Evolutionary conservation across 2,797 vertebrate species (phyloP).

Genomic region (Pristis pectinata): DNA sequence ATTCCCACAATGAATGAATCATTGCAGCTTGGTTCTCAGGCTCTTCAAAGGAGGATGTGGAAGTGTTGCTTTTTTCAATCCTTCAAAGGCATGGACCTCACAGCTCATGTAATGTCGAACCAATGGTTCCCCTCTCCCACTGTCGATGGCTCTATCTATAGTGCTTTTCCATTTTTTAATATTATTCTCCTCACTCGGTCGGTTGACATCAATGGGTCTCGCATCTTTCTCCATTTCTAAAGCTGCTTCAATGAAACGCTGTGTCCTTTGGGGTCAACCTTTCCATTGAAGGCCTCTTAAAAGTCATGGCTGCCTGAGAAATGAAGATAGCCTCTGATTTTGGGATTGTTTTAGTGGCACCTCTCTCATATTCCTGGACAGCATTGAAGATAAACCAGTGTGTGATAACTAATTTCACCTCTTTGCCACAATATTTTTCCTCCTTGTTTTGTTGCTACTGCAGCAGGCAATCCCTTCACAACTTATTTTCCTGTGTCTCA

Average conservation of each 20-base stretch:
- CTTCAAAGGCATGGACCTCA: not conserved
- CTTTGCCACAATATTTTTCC: not conserved
- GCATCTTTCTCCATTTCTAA: not conserved
- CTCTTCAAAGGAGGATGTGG: not conserved
- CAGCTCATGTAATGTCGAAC: not conserved
- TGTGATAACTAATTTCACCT: not conserved
- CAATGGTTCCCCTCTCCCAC: not conserved
- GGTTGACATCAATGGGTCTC: not conserved
- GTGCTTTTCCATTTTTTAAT: not conserved
- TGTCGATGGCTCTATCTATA: not conserved
- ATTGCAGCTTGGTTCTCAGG: not conserved
- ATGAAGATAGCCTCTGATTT: not conserved
- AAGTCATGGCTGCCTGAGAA: not conserved
- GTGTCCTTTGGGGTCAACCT: not conserved
- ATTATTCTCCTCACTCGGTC: not conserved
- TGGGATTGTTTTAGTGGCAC: not conserved
- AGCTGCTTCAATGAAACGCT: not conserved
- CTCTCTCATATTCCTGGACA: not conserved
- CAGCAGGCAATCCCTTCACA: not conserved
- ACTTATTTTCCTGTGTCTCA: not conserved
- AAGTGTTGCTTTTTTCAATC: not conserved
- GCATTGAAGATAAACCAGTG: no score
- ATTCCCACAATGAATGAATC: not conserved
- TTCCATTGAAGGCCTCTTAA: not conserved
- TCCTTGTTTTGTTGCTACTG: not conserved